phyloP scores from a whole-genome alignment of 1,140 invertebrate genomes.

The Trichonephila inaurata region DNA sequence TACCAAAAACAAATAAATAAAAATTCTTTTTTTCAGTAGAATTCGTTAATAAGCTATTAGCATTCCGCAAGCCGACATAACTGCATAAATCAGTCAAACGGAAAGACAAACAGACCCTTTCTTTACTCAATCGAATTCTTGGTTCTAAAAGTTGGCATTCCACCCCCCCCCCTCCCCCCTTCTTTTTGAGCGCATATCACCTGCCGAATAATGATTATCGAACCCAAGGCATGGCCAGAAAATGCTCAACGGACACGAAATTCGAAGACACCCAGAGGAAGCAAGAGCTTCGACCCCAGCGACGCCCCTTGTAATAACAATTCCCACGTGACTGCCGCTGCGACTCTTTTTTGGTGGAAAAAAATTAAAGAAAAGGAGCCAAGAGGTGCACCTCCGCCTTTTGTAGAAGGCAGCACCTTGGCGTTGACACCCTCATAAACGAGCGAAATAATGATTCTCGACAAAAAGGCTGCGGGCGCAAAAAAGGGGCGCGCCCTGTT shows the following conservation, averaged over 20 bases:
- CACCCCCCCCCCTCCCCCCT: not conserved
- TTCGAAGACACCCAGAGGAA: conserved; percentile 33
- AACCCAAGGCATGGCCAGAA: not conserved
- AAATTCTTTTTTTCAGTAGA: no score
- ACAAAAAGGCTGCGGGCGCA: conserved; percentile 35
- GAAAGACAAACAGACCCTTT: not conserved
- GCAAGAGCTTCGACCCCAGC: not conserved
- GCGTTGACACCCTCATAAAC: conserved; percentile 50
- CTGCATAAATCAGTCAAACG: not conserved
- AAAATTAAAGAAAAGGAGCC: conserved; percentile 4
- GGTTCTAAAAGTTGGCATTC: no score
- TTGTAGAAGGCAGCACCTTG: not conserved
- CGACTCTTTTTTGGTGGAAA: not conserved
- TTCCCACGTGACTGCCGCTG: conserved; percentile 16
- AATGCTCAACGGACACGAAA: conserved; percentile 26
- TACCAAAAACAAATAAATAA: no score
- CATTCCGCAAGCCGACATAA: not conserved
- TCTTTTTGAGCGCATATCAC: conserved; percentile 1
- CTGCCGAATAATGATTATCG: conserved; percentile 33
- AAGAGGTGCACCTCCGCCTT: conserved; percentile 7
- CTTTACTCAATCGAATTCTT: no score
- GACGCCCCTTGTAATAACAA: conserved; percentile 49
- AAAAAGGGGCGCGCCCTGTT: conserved; percentile 15
- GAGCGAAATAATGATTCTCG: conserved; percentile 41
- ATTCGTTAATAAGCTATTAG: not conserved